These are phyloP conservation scores for Characodon lateralis DNA, from an alignment of 2,797 vertebrate species.

Conservation along the genomic window DNA sequence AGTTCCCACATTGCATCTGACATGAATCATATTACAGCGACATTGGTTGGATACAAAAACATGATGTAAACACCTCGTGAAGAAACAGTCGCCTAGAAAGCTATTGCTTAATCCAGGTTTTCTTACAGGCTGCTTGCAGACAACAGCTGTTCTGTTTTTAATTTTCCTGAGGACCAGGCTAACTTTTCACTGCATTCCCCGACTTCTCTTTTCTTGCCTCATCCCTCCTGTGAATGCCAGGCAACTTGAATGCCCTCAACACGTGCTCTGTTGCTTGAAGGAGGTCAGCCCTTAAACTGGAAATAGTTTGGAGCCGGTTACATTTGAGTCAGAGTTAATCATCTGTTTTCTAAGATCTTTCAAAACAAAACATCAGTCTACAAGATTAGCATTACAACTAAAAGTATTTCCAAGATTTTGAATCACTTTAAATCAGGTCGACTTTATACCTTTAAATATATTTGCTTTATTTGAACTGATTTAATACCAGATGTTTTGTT, in stretches of 20 bases:
- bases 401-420: background rate
- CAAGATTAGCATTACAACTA: background rate
- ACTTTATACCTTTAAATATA: no score
- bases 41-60: conserved; percentile 37
- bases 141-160: conserved; percentile 34
- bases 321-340: background rate
- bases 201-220: background rate
- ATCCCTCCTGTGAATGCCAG: background rate
- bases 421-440: background rate
- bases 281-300: background rate
- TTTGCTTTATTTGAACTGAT: background rate
- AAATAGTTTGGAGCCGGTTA: background rate
- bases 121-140: conserved; percentile 26
- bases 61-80: conserved; percentile 53
- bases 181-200: background rate
- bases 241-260: background rate
- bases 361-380: background rate
- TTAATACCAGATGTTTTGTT: background rate
- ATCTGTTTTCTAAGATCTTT: background rate
- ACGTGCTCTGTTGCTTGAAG: background rate
- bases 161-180: conserved; percentile 23
- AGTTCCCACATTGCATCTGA: conserved; percentile 37
- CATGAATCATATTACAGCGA: conserved; percentile 38
- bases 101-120: conserved; percentile 40
- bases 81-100: conserved; percentile 35